Evolutionary conservation across 53 echinoderm and acorn worm genomes (phyloP).

Genomic region (Luidia sarsii): DNA sequence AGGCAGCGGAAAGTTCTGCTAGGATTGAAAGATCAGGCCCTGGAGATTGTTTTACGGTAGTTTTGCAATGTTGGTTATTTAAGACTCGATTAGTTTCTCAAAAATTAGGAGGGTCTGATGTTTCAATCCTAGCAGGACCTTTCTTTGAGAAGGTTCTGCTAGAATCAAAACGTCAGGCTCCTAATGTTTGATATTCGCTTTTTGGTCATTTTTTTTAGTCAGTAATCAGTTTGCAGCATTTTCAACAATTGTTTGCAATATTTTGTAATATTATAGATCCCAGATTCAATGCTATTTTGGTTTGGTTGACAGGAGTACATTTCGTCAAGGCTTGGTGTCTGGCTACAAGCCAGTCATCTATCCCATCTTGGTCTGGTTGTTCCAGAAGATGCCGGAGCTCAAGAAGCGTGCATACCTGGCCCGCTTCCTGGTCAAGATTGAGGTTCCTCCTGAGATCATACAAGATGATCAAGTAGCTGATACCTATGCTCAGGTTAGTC

Average conservation of each 20-base stretch:
- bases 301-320: slow-evolving; percentile 66
- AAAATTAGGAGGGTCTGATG: too few species aligned
- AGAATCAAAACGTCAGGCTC: too few species aligned
- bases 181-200: too few species aligned
- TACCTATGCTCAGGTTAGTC: slow-evolving; percentile 77
- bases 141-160: too few species aligned
- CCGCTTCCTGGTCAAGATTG: slow-evolving; percentile 87
- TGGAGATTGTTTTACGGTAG: too few species aligned
- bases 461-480: slow-evolving; percentile 76
- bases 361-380: slow-evolving; percentile 91
- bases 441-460: slow-evolving; percentile 79
- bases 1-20: too few species aligned
- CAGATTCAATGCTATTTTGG: neutral
- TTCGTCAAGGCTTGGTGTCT: slow-evolving; percentile 86
- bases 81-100: too few species aligned
- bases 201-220: neutral
- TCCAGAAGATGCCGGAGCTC: slow-evolving; percentile 92
- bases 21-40: too few species aligned
- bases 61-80: too few species aligned
- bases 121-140: too few species aligned
- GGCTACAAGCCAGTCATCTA: slow-evolving; percentile 92
- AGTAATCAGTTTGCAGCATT: neutral
- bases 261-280: neutral
- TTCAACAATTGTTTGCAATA: too few species aligned
- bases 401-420: slow-evolving; percentile 96